A percentile compares a stretch with the other conserved stretches of the same genome.
These are phyloP conservation scores for Platygyra sinensis DNA, from an alignment of 64 coral and sea anemone species.

Conservation along the genomic window DNA sequence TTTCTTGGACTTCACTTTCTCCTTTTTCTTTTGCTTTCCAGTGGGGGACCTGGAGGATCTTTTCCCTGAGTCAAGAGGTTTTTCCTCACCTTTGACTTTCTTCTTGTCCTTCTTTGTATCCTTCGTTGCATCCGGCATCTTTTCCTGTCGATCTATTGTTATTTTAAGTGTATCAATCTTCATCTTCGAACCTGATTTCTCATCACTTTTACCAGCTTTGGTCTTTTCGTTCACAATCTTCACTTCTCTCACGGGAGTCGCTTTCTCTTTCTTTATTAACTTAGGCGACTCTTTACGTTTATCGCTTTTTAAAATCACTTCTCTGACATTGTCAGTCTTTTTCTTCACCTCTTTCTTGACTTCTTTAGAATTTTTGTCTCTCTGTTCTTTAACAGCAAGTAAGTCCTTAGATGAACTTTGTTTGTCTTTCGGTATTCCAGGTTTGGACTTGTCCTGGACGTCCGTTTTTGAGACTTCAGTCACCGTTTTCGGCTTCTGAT, in stretches of 20 bases:
- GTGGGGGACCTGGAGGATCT: conserved; percentile 27
- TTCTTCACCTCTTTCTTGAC: background rate
- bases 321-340: conserved; percentile 26
- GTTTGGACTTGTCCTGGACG: background rate
- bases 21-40: conserved; percentile 36
- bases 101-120: background rate
- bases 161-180: conserved; percentile 14
- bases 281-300: conserved; percentile 10
- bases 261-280: conserved; percentile 15
- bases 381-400: conserved; percentile 14
- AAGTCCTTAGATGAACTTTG: background rate
- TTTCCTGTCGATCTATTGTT: conserved; percentile 19
- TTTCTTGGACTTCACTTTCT: conserved; percentile 27
- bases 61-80: background rate
- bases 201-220: background rate
- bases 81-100: background rate
- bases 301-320: conserved; percentile 40
- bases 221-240: conserved; percentile 21
- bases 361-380: background rate
- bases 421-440: background rate
- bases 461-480: background rate
- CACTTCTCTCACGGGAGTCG: conserved; percentile 4
- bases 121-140: background rate
- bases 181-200: conserved; percentile 12
- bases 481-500: background rate